Conservation (phyloP, 2,888 invertebrate species). For the Cepaea hortensis region DNA sequence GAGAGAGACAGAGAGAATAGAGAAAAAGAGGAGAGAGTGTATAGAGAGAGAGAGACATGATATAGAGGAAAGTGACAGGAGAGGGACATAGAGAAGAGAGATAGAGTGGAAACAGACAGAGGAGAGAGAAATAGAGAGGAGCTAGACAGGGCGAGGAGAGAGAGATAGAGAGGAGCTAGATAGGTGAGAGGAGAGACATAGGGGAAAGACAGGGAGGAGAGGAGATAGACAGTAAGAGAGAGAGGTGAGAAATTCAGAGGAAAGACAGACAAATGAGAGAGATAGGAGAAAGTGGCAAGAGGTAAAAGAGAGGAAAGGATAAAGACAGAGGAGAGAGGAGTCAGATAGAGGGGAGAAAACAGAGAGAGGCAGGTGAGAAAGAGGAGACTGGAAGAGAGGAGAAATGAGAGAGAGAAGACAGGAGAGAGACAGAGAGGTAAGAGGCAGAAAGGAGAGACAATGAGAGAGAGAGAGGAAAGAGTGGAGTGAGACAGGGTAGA, state of each 20-base stretch:
- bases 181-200: not conserved
- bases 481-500: too few relatives aligned
- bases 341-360: too few relatives aligned
- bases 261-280: constrained; percentile 59
- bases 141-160: not conserved
- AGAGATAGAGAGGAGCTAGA: not conserved
- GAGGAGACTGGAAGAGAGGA: too few relatives aligned
- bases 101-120: not conserved
- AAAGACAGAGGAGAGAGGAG: too few relatives aligned
- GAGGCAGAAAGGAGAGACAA: too few relatives aligned
- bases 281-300: too few relatives aligned
- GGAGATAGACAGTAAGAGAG: not conserved
- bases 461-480: too few relatives aligned
- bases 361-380: too few relatives aligned
- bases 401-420: too few relatives aligned
- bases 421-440: too few relatives aligned
- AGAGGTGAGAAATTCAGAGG: not conserved
- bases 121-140: not conserved
- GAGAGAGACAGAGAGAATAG: not conserved
- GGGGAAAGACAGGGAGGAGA: not conserved
- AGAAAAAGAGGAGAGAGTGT: not conserved
- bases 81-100: not conserved
- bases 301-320: too few relatives aligned
- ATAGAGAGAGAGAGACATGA: not conserved
- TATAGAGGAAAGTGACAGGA: not conserved